Base-by-base conservation (phyloP, 1,140 invertebrate species). In the Lycorma delicatula region DNA sequence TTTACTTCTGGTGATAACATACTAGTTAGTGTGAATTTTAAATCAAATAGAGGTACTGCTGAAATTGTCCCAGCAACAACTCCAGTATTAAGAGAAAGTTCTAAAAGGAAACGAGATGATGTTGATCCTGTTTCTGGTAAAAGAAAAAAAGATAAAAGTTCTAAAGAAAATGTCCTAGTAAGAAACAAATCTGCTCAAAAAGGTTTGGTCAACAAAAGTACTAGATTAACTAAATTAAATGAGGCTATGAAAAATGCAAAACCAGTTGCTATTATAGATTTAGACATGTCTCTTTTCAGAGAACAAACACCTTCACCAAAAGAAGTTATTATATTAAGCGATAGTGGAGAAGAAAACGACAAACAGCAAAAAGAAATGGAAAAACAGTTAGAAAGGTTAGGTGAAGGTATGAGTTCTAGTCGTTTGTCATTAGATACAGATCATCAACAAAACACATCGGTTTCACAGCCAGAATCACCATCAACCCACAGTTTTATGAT, bases 1-100 rank as follows among this genome's bases (percentile, higher is more conserved):
- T 93, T 92, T 67, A 87, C 90, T 0, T 91, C 89, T 23, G 91
- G 91, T 3, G 89, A 93, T 71, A 93, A 92, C 67, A 93, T 94
- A 54, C 76, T 93, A 27, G 89, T 94, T 0, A 93, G 89, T 70
- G 88, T 94, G 5, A 92, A 89, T 71, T 94, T 93, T 69, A 87
- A 72, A 62, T 58, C 60, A 11, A 67, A 87, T 66, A 86, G 87
- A 60, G 41, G 46, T 11, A 49, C 55, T 26, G 26, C 44, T 27
- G 59, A 59, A 61, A 23, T 58, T 31, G 44, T 49, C 1, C 47
- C 25, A 22, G 49, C 57, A 20, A 54, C 50, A 7, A 59, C 57
- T n/a, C 51, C 49, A 4, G 22, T 54, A 1, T 47, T 54, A 25
- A 44, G 44, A 0, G 80, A 80, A 54, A 72, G 71, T 4, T 75